Evolutionary conservation across 2,113 vertebrate species (phyloP).

Genomic region (Pungitius pungitius): DNA sequence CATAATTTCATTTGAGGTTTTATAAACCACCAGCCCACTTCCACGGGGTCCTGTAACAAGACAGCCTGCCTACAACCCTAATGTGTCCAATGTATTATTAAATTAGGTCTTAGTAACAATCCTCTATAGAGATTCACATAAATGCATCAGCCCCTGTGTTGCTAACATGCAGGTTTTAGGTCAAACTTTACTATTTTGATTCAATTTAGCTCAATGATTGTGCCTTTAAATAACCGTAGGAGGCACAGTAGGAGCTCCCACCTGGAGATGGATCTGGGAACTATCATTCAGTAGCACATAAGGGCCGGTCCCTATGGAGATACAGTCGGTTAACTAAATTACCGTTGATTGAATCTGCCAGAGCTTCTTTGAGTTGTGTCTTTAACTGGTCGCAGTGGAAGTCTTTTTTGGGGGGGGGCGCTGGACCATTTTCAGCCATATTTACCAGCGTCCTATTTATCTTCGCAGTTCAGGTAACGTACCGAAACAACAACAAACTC

Average conservation of each 20-base stretch:
- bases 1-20: background rate
- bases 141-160: background rate
- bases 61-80: background rate
- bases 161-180: slow-evolving; percentile 11
- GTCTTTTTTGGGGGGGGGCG: slow-evolving; percentile 1
- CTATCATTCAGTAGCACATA: slow-evolving; percentile 54
- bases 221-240: slow-evolving; percentile 5
- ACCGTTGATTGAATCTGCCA: slow-evolving; percentile 68
- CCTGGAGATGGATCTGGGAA: slow-evolving; percentile 63
- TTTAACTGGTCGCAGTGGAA: slow-evolving; percentile 44
- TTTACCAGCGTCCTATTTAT: slow-evolving; percentile 4
- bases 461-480: background rate
- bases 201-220: background rate
- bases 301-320: slow-evolving; percentile 63
- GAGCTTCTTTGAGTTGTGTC: slow-evolving; percentile 53
- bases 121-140: background rate
- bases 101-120: background rate
- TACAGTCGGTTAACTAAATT: slow-evolving; percentile 69
- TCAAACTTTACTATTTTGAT: background rate
- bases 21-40: background rate
- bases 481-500: background rate
- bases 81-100: background rate
- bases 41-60: background rate
- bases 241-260: slow-evolving; percentile 31
- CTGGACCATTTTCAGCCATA: slow-evolving; percentile 21